Evolutionary conservation across 2,797 vertebrate genomes (phyloP), one percentile per base, ranked within the genome.

Genomic region (Melopsittacus undulatus): DNA sequence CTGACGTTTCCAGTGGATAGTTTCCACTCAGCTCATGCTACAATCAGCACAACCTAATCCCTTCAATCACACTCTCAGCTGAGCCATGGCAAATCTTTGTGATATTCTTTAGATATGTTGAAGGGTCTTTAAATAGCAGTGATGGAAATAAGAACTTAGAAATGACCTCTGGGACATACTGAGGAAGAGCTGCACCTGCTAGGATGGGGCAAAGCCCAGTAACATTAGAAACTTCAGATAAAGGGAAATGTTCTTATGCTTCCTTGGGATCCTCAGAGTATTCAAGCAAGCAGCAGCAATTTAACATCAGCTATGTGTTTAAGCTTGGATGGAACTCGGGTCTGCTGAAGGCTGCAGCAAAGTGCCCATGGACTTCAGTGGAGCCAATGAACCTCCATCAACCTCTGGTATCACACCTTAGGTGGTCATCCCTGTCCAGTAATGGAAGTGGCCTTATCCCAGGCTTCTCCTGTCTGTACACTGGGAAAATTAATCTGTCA

Each of bases 331-430:
- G 61, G 40, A 88, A 19, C 2, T 2, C 36, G 76, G 46, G 23
- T 24, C 45, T 68, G 40, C 52, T 89, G 87, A 40, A 32, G 49
- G 63, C 49, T 77, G 56, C 46, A 32, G 68, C 21, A 40, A 59
- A 68, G 46, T 1, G 2, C 36, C 12, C 32, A 7, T 1, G 3
- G 40, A 19, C 4, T 78, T 45, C 52, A 54, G 1, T 18, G 49
- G 20, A 30, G 30, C 17, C 29, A 34, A 0, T 32, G 43, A 69
- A 38, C 22, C 27, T 36, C 34, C 59, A 43, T 10, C 62, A 86
- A 2, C 30, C 52, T 75, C 70, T 61, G 73, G 13, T 34, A 15
- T 51, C 66, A 34, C 80, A 32, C 13, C 43, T 29, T 7, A 46
- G 34, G 34, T 23, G 34, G 27, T 7, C n/a, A n/a, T n/a, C n/a